Evolutionary conservation across 2,888 invertebrate genomes (phyloP).

Genomic region (Zonitis immaculata): DNA sequence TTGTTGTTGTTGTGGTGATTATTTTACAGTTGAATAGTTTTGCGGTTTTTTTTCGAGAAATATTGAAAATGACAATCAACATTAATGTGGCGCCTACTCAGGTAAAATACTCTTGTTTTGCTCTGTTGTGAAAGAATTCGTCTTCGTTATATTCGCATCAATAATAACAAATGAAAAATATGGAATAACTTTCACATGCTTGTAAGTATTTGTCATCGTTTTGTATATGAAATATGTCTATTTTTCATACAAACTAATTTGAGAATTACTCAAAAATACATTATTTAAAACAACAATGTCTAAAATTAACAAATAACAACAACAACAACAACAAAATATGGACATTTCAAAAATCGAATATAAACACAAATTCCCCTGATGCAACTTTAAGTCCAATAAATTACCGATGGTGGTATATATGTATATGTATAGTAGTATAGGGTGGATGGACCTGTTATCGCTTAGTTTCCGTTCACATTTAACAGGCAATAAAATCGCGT

Average conservation of each 20-base stretch:
- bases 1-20: too few relatives aligned
- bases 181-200: neutral
- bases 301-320: too few relatives aligned
- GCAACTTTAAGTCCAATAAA: neutral
- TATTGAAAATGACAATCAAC: neutral
- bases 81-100: neutral
- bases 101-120: neutral
- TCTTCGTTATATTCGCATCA: too few relatives aligned
- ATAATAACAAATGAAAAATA: too few relatives aligned
- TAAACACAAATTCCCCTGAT: neutral
- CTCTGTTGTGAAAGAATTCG: neutral
- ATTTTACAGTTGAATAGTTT: neutral
- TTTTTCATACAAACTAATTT: too few relatives aligned
- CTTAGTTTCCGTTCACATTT: conserved; percentile 10
- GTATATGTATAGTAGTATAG: too few relatives aligned
- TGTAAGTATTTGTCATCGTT: neutral
- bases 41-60: neutral
- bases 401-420: conserved; percentile 3
- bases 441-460: conserved; percentile 1
- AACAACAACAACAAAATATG: too few relatives aligned
- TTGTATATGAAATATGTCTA: too few relatives aligned
- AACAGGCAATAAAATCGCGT: conserved; percentile 26
- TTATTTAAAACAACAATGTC: too few relatives aligned
- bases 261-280: too few relatives aligned
- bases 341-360: too few relatives aligned